A percentile compares a stretch with the other conserved stretches of the same genome.
These are phyloP conservation scores for Plectus sambesii DNA, from an alignment of 1,140 invertebrate species.

Conservation along the genomic window DNA sequence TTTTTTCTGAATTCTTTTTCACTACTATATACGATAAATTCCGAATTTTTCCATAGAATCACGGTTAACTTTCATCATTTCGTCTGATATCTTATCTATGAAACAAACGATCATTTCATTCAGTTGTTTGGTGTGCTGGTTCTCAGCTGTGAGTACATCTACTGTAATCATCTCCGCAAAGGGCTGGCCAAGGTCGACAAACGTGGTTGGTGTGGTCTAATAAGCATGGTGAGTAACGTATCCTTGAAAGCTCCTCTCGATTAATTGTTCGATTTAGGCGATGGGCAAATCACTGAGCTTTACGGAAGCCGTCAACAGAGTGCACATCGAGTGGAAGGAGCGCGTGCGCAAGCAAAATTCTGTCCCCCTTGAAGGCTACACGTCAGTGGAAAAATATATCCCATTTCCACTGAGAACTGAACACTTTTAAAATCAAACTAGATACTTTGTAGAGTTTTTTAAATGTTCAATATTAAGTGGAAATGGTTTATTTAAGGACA, in stretches of 20 bases:
- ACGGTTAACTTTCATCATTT: too few relatives aligned
- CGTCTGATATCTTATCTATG: too few relatives aligned
- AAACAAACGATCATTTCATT: too few relatives aligned
- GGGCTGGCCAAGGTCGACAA: slow-evolving; percentile 74
- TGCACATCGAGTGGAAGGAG: slow-evolving; percentile 13
- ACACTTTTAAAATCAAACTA: too few relatives aligned
- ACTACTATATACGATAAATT: slow-evolving; percentile 1
- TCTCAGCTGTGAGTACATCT: slow-evolving; percentile 77
- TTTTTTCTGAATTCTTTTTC: neutral
- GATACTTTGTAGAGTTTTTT: too few relatives aligned
- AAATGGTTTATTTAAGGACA: too few relatives aligned
- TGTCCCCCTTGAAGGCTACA: too few relatives aligned
- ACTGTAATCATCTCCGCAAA: slow-evolving; percentile 75
- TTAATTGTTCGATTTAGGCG: slow-evolving; percentile 19
- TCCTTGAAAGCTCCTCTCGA: neutral
- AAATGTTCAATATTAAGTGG: too few relatives aligned
- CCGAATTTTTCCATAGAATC: slow-evolving; percentile 17
- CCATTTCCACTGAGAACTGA: too few relatives aligned
- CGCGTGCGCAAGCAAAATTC: too few relatives aligned
- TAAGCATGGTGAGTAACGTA: slow-evolving; percentile 60
- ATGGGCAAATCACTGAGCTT: slow-evolving; percentile 41
- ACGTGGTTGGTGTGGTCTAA: slow-evolving; percentile 68
- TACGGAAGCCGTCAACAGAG: slow-evolving; percentile 35
- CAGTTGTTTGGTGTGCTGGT: slow-evolving; percentile 66
- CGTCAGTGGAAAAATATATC: too few relatives aligned